phyloP scores from a whole-genome alignment of 1,140 invertebrate species.

The Drosophila micromelanica region DNA sequence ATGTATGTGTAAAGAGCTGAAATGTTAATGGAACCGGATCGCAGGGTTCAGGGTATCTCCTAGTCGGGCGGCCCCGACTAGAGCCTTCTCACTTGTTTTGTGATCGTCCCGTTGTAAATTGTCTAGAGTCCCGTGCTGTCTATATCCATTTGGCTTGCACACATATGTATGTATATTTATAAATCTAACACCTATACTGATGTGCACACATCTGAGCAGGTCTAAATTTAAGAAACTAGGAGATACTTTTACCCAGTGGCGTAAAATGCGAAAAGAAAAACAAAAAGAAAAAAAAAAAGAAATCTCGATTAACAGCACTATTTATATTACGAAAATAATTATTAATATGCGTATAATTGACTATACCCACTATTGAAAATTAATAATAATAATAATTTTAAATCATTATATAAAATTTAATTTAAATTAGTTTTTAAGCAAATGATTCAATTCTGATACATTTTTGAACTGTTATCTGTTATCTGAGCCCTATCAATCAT shows the following conservation, averaged over 20 bases:
- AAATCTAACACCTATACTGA: slow-evolving; percentile 1
- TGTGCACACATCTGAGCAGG: slow-evolving; percentile 1
- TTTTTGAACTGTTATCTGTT: too few species aligned
- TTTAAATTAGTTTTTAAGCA: too few species aligned
- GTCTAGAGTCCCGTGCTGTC: background rate
- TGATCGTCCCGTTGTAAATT: background rate
- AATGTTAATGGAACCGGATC: too few species aligned
- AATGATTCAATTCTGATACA: too few species aligned
- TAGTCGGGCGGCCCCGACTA: too few species aligned
- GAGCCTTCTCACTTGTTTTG: too few species aligned
- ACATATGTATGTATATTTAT: slow-evolving; percentile 17
- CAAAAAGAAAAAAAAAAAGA: slow-evolving; percentile 34
- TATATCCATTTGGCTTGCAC: slow-evolving; percentile 14
- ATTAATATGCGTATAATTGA: background rate
- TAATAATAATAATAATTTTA: too few species aligned
- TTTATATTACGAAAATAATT: slow-evolving; percentile 1
- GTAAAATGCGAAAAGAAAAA: slow-evolving; percentile 20
- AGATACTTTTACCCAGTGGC: slow-evolving; percentile 40
- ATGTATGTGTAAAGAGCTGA: too few species aligned
- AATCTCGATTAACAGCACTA: slow-evolving; percentile 24
- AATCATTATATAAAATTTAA: too few species aligned
- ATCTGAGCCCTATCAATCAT: too few species aligned
- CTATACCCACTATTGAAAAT: too few species aligned
- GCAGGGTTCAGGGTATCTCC: too few species aligned
- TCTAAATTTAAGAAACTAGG: slow-evolving; percentile 38